Conservation (phyloP, 2,888 invertebrate genomes). For the Dasypogon diadema region DNA sequence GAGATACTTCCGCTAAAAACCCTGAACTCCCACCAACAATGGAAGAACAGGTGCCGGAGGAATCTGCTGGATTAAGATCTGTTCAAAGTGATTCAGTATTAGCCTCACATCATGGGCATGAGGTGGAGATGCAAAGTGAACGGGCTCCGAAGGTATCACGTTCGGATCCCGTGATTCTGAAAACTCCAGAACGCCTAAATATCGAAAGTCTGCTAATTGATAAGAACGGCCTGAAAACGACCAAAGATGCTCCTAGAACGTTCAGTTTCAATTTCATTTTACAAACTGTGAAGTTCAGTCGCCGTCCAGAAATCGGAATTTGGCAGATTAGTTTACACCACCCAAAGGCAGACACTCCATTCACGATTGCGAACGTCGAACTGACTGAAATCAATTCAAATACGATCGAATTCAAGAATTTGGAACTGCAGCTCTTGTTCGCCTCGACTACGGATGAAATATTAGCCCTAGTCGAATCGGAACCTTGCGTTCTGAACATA, state of each 20-base stretch:
- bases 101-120: neutral
- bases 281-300: slow-evolving; percentile 55
- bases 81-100: slow-evolving; percentile 49
- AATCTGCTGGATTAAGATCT: neutral
- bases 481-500: slow-evolving; percentile 55
- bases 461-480: slow-evolving; percentile 55
- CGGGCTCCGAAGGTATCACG: neutral
- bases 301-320: slow-evolving; percentile 56
- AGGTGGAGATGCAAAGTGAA: neutral
- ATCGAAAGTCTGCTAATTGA: slow-evolving; percentile 44
- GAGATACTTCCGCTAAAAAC: slow-evolving; percentile 48
- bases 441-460: slow-evolving; percentile 55
- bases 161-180: slow-evolving; percentile 10
- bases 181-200: slow-evolving; percentile 6
- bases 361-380: slow-evolving; percentile 56
- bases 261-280: slow-evolving; percentile 57
- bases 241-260: slow-evolving; percentile 53
- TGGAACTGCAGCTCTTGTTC: slow-evolving; percentile 57
- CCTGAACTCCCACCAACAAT: slow-evolving; percentile 55
- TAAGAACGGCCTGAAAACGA: slow-evolving; percentile 30
- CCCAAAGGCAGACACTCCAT: slow-evolving; percentile 56
- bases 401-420: slow-evolving; percentile 56
- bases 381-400: slow-evolving; percentile 53
- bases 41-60: neutral
- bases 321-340: slow-evolving; percentile 58